phyloP scores from a whole-genome alignment of 2,797 vertebrate genomes.

The Ispidina picta region DNA sequence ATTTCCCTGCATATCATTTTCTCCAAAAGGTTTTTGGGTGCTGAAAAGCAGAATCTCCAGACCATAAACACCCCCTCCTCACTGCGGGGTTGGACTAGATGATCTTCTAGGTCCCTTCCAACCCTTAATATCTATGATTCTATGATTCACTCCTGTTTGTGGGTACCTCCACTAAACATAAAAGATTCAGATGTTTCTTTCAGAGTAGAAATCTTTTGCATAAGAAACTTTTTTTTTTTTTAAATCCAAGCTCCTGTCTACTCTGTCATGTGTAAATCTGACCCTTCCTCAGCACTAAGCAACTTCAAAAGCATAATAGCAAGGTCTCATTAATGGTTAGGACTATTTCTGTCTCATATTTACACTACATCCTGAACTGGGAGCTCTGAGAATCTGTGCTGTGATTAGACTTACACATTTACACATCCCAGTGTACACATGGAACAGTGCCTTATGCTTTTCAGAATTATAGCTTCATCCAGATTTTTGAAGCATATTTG shows the following conservation, averaged over 20 bases:
- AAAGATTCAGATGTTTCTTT: not conserved
- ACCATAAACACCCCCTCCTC: accelerated
- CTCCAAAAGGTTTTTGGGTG: accelerated
- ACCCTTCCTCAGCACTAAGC: not conserved
- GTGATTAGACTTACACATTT: not conserved
- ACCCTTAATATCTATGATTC: too few relatives aligned
- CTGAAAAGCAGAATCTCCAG: not conserved
- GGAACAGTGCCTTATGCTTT: not conserved
- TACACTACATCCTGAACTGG: not conserved
- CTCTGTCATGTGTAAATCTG: not conserved
- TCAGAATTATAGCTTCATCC: not conserved
- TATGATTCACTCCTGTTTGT: not conserved
- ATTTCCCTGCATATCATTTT: not conserved
- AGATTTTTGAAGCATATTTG: not conserved
- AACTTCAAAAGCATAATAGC: not conserved
- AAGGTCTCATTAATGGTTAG: not conserved
- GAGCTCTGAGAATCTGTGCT: not conserved
- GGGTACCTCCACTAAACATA: not conserved
- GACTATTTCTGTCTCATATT: not conserved
- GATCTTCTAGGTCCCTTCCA: too few relatives aligned
- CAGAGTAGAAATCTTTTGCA: not conserved
- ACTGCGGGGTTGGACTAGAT: too few relatives aligned
- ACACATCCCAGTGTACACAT: too few relatives aligned
- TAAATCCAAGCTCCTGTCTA: not conserved
- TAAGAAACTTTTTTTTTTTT: not conserved